Percentiles rank a stretch among this genome's conserved stretches.
phyloP scores from a whole-genome alignment of 1,140 invertebrate genomes.

The Liolophura sinensis region DNA sequence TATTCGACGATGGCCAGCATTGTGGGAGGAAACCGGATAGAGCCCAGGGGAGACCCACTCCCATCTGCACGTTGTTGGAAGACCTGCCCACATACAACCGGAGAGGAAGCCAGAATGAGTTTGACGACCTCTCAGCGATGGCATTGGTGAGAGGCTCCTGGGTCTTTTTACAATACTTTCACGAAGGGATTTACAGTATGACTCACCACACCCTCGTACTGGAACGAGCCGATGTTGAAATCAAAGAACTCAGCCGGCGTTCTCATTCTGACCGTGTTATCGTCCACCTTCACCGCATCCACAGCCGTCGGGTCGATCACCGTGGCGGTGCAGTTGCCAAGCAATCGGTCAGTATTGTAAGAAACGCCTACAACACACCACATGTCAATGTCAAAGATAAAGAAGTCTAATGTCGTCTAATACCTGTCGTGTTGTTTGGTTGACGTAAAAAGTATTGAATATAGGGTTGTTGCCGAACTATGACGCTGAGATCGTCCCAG shows the following conservation, averaged over 20 bases:
- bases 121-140: too few relatives aligned
- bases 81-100: too few relatives aligned
- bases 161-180: too few relatives aligned
- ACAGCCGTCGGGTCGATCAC: constrained; percentile 18
- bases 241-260: constrained; percentile 29
- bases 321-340: constrained; percentile 24
- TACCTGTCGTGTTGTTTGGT: background rate
- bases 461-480: background rate
- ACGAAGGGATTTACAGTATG: too few relatives aligned
- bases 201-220: constrained; percentile 29
- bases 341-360: constrained; percentile 26
- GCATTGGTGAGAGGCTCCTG: too few relatives aligned
- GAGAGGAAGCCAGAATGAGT: too few relatives aligned
- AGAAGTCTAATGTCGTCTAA: background rate
- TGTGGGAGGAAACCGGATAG: too few relatives aligned
- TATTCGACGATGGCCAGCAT: too few relatives aligned
- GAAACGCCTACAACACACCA: constrained; percentile 25
- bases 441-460: background rate
- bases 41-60: too few relatives aligned
- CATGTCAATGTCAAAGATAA: background rate
- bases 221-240: constrained; percentile 21
- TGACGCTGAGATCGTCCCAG: background rate
- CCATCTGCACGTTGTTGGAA: too few relatives aligned
- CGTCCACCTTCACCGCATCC: constrained; percentile 16
- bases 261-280: constrained; percentile 16